Evolutionary conservation across 2,113 vertebrate species (phyloP).

Genomic region (Calyptomena viridis): DNA sequence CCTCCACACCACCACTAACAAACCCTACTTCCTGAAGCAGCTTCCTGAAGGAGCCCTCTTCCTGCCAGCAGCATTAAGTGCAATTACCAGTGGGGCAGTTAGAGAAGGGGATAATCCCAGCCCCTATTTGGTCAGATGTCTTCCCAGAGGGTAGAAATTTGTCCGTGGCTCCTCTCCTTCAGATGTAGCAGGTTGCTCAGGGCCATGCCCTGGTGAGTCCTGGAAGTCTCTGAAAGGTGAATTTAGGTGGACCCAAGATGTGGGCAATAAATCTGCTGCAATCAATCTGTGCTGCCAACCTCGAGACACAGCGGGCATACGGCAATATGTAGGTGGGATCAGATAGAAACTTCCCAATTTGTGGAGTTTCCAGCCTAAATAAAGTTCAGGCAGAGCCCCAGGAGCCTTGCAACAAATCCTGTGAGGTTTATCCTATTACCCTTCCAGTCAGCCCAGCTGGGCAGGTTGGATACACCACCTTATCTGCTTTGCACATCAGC

Average conservation of each 20-base stretch:
- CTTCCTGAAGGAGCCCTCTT: not conserved
- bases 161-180: not conserved
- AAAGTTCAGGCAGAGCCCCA: not conserved
- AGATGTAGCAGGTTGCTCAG: not conserved
- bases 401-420: not conserved
- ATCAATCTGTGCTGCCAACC: not conserved
- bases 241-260: rapidly evolving
- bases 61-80: not conserved
- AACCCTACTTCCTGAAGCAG: not conserved
- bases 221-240: not conserved
- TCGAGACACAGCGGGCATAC: rapidly evolving
- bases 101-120: not conserved
- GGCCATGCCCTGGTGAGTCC: not conserved
- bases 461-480: not conserved
- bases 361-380: not conserved
- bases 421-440: not conserved
- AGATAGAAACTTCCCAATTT: not conserved
- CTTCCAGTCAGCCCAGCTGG: not conserved
- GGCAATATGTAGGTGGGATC: not conserved
- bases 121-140: not conserved
- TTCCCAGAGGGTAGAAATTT: not conserved
- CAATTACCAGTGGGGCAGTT: not conserved
- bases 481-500: rapidly evolving
- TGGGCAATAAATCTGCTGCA: not conserved
- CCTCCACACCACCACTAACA: not conserved